These are phyloP conservation scores for Antheraea yamamai DNA, from an alignment of 2,888 invertebrate genomes.

Conservation along the genomic window DNA sequence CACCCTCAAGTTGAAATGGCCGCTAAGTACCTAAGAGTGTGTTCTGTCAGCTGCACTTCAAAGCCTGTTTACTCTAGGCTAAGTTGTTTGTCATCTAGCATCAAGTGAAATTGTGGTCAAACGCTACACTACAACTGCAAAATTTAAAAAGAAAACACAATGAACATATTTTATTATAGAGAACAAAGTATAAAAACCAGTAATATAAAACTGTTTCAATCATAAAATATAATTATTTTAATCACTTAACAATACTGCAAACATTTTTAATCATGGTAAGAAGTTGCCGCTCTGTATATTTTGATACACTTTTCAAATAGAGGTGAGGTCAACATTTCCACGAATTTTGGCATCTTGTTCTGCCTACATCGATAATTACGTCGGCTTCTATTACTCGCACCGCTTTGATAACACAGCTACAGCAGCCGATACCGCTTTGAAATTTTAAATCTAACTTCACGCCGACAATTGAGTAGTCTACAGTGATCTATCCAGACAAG, in stretches of 20 bases:
- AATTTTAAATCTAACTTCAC: not conserved
- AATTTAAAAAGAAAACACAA: no score
- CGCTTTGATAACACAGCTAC: not conserved
- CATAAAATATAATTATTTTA: not conserved
- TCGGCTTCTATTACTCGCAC: not conserved
- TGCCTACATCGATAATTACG: slow-evolving; percentile 7
- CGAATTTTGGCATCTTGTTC: slow-evolving; percentile 6
- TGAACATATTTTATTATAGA: no score
- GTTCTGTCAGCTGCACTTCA: no score
- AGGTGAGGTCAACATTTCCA: slow-evolving; percentile 9
- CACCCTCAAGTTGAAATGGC: no score
- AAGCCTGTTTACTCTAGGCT: no score
- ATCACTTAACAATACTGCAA: not conserved
- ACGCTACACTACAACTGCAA: no score
- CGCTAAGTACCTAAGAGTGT: no score
- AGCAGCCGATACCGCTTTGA: not conserved
- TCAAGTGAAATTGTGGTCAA: no score
- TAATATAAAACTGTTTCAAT: not conserved
- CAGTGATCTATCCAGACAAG: not conserved
- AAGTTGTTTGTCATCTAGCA: no score
- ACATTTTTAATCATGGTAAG: not conserved
- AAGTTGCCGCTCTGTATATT: not conserved
- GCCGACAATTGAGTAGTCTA: not conserved
- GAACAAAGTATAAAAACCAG: no score
- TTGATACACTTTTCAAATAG: not conserved